Percentiles rank a stretch among this genome's conserved stretches.
These are phyloP conservation scores for Morpho helenor DNA, from an alignment of 2,888 invertebrate species.

Conservation along the genomic window DNA sequence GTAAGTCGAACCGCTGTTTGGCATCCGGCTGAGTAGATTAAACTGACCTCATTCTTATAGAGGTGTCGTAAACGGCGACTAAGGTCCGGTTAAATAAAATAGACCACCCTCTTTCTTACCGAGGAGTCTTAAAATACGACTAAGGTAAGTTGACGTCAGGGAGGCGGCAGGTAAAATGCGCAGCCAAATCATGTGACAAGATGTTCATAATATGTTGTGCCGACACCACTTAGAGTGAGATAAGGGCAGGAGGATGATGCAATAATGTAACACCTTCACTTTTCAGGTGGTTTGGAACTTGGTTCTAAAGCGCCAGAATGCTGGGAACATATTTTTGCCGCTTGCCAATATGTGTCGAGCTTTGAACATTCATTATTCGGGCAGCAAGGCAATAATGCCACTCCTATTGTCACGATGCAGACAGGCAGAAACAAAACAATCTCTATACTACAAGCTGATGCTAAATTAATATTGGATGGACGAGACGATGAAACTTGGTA, in stretches of 20 bases:
- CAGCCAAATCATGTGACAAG: too few species aligned
- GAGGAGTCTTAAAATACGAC: too few species aligned
- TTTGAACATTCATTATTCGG: constrained; percentile 95
- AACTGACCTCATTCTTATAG: too few species aligned
- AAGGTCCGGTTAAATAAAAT: too few species aligned
- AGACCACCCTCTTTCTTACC: too few species aligned
- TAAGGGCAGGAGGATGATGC: background rate
- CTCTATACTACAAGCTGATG: constrained; percentile 79
- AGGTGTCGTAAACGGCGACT: too few species aligned
- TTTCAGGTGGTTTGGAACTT: constrained; percentile 87
- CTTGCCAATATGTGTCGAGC: constrained; percentile 94
- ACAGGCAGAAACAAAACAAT: constrained; percentile 81
- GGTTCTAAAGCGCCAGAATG: constrained; percentile 96
- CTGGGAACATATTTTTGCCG: constrained; percentile 97
- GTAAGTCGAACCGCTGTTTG: too few species aligned
- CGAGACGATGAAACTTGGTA: constrained; percentile 89
- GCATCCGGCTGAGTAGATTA: too few species aligned
- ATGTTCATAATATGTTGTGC: too few species aligned
- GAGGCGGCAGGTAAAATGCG: too few species aligned
- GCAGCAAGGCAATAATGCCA: constrained; percentile 84
- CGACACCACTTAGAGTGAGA: too few species aligned
- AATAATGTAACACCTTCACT: background rate
- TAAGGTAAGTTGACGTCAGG: too few species aligned
- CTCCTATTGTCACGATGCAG: constrained; percentile 83
- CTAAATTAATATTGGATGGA: constrained; percentile 72